Base-by-base conservation (phyloP, 37 sponge, comb jelly and placozoan species). In the Aplysina aerophoba region DNA sequence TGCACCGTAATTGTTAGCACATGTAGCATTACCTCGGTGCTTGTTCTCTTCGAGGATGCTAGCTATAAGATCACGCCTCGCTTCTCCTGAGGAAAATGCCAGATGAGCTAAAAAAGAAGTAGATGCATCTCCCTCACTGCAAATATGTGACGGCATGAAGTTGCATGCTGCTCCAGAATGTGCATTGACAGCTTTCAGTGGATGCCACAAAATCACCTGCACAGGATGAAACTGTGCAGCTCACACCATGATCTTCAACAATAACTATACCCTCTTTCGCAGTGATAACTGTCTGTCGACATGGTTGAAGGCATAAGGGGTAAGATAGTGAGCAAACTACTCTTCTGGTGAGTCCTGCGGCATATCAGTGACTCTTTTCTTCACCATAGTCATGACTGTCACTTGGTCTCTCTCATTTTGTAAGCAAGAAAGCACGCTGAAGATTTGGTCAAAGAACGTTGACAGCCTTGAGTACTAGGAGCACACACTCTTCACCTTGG, bases 361-460 rank as follows among this genome's bases (percentile, higher is more conserved):
- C 38, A 80, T 66, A 34, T 44, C 36, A 33, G 1, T 31, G 15
- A 79, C 80, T 75, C n/a, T n/a, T n/a, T n/a, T n/a, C n/a, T 77
- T 86, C 34, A 86, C 41, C 50, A 58, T 74, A 33, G 55, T 53
- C 33, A 82, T 71, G 60, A 86, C 4, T 25, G 87, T 81, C 28
- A 67, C 78, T 72, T 86, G 91, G 81, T 90, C 90, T 15, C 81
- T 34, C 39, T 89, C 86, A 24, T 36, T 81, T 85, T 86, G 54
- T 16, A 89, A 38, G 0, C 59, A 44, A 56, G n/a, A n/a, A n/a
- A n/a, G n/a, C n/a, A 44, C 8, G 8, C 2, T 62, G 11, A 13
- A 62, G 24, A 62, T 4, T 62, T n/a, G 5, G 28, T n/a, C 28
- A 13, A 28, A 58, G 59, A 20, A 58, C 19, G 19, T 19, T 20